Evolutionary conservation across 23 tunicate genomes (phyloP).

Genomic region (Halocynthia roretzi): DNA sequence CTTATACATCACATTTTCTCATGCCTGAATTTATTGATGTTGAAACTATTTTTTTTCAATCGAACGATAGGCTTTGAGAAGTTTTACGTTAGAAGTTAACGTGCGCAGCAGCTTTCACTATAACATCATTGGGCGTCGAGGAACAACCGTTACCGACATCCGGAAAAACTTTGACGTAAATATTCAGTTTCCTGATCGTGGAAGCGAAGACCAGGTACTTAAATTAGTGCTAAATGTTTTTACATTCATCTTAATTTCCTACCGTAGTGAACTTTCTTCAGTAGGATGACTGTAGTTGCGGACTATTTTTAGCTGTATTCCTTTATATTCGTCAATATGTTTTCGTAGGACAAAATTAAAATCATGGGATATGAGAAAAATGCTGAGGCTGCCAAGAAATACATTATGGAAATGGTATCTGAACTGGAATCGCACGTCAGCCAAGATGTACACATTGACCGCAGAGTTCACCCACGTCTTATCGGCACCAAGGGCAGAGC

Average conservation of each 20-base stretch:
- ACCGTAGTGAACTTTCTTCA: neutral
- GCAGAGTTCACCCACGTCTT: conserved; percentile 85
- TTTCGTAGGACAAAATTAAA: conserved; percentile 71
- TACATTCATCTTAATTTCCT: neutral
- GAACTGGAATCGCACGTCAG: conserved; percentile 94
- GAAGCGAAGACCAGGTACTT: conserved; percentile 38
- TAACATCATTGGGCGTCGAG: conserved; percentile 83
- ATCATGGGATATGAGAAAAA: conserved; percentile 90
- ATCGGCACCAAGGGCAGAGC: conserved; percentile 95
- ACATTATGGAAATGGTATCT: conserved; percentile 58
- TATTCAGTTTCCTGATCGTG: conserved; percentile 83
- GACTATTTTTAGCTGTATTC: neutral
- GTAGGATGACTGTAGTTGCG: neutral
- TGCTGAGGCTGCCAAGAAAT: conserved; percentile 67
- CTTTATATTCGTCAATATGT: neutral
- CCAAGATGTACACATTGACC: conserved; percentile 93
- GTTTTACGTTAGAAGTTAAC: conserved; percentile 49
- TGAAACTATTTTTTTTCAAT: neutral
- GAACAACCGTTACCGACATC: conserved; percentile 65
- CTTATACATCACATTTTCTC: neutral
- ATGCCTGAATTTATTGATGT: neutral
- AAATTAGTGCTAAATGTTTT: neutral
- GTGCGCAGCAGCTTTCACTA: conserved; percentile 65
- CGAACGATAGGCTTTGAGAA: conserved; percentile 41
- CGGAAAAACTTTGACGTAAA: conserved; percentile 70